Percentiles rank a stretch among this genome's conserved stretches.
These are phyloP conservation scores for Maconellicoccus hirsutus DNA, from an alignment of 1,140 invertebrate species.

Conservation along the genomic window DNA sequence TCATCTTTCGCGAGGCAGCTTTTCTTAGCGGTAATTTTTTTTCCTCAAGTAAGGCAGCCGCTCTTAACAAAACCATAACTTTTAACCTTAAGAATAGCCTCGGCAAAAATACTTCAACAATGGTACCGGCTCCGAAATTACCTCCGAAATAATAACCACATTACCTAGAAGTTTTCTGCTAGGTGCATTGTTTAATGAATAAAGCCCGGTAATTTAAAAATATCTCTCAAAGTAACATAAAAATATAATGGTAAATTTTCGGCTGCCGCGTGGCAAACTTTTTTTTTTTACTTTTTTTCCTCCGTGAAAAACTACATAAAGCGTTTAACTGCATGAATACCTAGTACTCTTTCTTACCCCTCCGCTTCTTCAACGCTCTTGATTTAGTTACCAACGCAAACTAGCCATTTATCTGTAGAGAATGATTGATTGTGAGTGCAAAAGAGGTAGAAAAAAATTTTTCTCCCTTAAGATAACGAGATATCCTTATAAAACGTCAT, in stretches of 20 bases:
- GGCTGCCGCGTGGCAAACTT: neutral
- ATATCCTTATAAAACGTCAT: neutral
- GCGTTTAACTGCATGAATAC: slow-evolving; percentile 3
- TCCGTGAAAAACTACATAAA: neutral
- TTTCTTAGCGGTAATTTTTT: no score
- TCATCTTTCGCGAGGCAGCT: no score
- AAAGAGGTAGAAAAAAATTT: neutral
- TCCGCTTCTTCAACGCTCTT: neutral
- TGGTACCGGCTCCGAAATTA: neutral
- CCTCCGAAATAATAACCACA: neutral
- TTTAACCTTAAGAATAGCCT: no score
- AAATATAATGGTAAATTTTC: neutral
- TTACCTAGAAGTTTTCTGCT: neutral
- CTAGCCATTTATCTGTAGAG: neutral
- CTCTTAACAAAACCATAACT: no score
- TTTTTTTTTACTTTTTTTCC: neutral
- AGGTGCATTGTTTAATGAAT: slow-evolving; percentile 4
- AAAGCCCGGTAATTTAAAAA: neutral
- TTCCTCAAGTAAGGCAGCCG: no score
- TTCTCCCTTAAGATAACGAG: neutral
- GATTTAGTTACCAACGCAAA: no score
- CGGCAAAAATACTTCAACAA: no score
- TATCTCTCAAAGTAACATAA: neutral
- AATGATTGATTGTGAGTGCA: neutral
- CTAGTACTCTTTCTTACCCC: neutral